Evolutionary conservation across 2,113 vertebrate species (phyloP), one percentile per base, ranked within the genome.

Genomic region (Alectura lathami): DNA sequence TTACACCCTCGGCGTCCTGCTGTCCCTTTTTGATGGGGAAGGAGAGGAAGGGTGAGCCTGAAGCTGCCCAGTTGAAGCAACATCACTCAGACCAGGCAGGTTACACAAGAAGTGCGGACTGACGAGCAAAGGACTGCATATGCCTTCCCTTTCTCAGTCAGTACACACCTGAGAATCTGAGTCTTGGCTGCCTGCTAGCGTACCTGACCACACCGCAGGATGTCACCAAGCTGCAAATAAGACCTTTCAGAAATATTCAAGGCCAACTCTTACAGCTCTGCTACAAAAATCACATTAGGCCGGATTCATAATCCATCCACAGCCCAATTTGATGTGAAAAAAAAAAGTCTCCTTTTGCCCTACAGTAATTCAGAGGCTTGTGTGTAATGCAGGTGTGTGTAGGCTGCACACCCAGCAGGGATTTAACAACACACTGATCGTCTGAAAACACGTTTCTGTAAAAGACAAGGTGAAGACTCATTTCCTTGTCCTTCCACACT

Each of bases 381-480:
- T 50, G 51, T 78, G 29, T 62, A 79, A 63, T 38, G 57, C n/a
- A 64, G 48, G 21, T 23, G 27, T 38, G 16, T 80, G 47, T 3
- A 53, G 45, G 38, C 73, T n/a, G 18, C 21, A 38, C 73, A 53
- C 4, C 14, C 48, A 75, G 50, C 63, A 70, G 16, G 68, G 50
- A 53, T 29, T 43, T 69, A 75, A 17, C 0, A 1, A 74, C 0
- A 4, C 42, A 51, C 20, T 38, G 23, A 53, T 29, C n/a, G 59
- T 4, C 38, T 60, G 82, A 80, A 78, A 75, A 47, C 54, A 57
- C n/a, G 42, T 24, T 75, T 53, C 72, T 74, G 62, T 47, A 79
- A 80, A 47, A 64, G 40, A 26, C 22, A 69, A 79, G 30, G 22
- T 23, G 43, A 79, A 29, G 29, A 30, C 73, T 77, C 42, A 2